Base-by-base conservation (phyloP, 2,797 vertebrate species). In the Zenarchopterus dispar region DNA sequence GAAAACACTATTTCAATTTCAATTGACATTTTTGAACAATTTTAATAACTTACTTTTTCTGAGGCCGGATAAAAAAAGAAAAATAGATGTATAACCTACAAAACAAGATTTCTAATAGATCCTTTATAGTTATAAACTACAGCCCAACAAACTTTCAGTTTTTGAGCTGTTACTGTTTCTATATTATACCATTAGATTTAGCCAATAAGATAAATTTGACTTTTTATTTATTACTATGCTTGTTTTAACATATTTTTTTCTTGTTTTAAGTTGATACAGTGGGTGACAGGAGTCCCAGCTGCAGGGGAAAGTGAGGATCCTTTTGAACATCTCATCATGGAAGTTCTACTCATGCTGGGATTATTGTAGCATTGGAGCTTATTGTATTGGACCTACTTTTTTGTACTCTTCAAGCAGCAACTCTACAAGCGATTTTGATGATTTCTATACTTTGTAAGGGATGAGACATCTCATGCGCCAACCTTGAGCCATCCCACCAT, bases 311-410 rank as follows among this genome's bases (percentile, higher is more conserved):
- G 28, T 9, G 53, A 61, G 39, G 72, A 71, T 26, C 48, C 42
- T 70, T 61, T 56, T 50, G 21, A 42, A 45, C 54, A 15, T 44
- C 45, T 73, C n/a, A 1, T 46, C 54, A 63, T 65, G 88, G 83
- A 90, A 75, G 23, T 85, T 85, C 56, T 56, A 36, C 53, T 70
- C 21, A 21, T 56, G 62, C 63, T 70, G 62, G 86, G 84, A 91
- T 85, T 91, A 88, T 55, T 66, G 44, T 62, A 70, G 62, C 0
- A 21, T 22, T 56, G 70, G 71, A 78, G 24, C 63, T 61, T 2
- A 9, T 21, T 51, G 42, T 19, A 18, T 26, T 44, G 44, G 69
- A 54, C 5, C 17, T 2, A 4, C 0, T 0, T 47, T 59, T 67
- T 44, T n/a, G 6, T 18, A 6, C 19, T 4, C 21, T 53, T 36